A percentile compares a stretch with the other conserved stretches of the same genome.
Evolutionary conservation across 2,113 vertebrate species (phyloP).

Genomic region (Lanius collurio): DNA sequence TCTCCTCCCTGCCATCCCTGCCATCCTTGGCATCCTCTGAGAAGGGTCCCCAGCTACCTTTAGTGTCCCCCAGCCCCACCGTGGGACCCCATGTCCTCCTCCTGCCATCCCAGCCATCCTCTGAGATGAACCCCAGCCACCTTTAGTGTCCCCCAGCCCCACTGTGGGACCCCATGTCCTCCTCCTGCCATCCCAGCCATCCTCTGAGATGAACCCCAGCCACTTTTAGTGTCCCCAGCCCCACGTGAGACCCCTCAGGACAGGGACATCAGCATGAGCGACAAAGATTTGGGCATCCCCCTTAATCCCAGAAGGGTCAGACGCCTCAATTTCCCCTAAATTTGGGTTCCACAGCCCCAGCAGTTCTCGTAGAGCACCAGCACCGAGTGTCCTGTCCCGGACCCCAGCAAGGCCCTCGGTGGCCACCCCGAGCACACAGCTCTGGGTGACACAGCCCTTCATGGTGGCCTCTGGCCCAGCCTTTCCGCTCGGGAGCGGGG

Average conservation of each 20-base stretch:
- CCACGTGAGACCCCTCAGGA: background rate
- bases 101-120: background rate
- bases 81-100: rapidly evolving
- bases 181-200: background rate
- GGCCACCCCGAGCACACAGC: rapidly evolving
- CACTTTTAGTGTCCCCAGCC: rapidly evolving
- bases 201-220: background rate
- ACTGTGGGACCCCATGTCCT: rapidly evolving
- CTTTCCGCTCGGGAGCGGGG: background rate
- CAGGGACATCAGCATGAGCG: rapidly evolving
- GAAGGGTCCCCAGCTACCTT: rapidly evolving
- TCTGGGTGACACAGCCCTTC: background rate
- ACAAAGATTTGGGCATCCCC: background rate
- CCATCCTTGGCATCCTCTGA: background rate
- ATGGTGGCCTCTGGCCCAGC: background rate
- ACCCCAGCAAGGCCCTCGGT: rapidly evolving
- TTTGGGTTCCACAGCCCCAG: background rate
- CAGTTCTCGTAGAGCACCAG: rapidly evolving
- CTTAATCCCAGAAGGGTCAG: background rate
- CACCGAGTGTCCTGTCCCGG: rapidly evolving
- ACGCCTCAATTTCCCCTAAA: background rate
- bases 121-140: background rate
- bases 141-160: rapidly evolving
- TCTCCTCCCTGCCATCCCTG: background rate
- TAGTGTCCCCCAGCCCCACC: background rate